Conservation (phyloP, 2,888 invertebrate species). For the Aromia moschata region DNA sequence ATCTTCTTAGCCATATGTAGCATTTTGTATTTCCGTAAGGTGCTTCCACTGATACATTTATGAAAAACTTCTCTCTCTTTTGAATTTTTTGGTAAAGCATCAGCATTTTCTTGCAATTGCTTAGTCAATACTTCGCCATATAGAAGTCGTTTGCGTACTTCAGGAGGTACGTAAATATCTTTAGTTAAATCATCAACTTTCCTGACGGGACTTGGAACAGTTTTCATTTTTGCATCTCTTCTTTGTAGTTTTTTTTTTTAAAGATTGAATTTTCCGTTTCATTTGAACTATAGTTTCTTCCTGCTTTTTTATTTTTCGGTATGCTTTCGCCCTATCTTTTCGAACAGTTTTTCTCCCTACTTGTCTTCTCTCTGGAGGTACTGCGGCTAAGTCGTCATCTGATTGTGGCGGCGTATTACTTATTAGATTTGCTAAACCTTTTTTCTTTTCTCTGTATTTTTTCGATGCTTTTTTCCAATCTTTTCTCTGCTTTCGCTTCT, state of each 20-base stretch:
- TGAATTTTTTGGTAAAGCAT: slow-evolving; percentile 23
- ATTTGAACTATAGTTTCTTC: slow-evolving; percentile 17
- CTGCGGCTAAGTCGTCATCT: not conserved
- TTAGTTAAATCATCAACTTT: slow-evolving; percentile 23
- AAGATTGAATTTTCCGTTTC: slow-evolving; percentile 9
- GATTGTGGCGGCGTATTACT: slow-evolving; percentile 6
- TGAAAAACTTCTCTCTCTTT: slow-evolving; percentile 28
- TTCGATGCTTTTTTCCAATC: slow-evolving; percentile 13
- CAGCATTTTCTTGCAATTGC: slow-evolving; percentile 18
- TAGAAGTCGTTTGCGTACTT: slow-evolving; percentile 19
- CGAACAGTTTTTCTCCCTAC: slow-evolving; percentile 6
- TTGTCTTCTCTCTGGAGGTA: not conserved
- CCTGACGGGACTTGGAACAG: not conserved
- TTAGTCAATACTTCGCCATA: slow-evolving; percentile 24
- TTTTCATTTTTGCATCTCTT: slow-evolving; percentile 10
- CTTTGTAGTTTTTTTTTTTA: slow-evolving; percentile 17
- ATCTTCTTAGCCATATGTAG: slow-evolving; percentile 18
- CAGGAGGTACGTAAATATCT: slow-evolving; percentile 15
- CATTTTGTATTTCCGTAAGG: slow-evolving; percentile 20
- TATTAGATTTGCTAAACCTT: not conserved
- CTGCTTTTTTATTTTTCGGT: slow-evolving; percentile 14
- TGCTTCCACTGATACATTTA: slow-evolving; percentile 26
- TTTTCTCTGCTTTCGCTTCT: slow-evolving; percentile 21
- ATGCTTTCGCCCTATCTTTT: slow-evolving; percentile 23
- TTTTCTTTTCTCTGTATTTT: slow-evolving; percentile 21